phyloP scores from a whole-genome alignment of 2,797 vertebrate genomes.

The Philypnodon macrostomus region DNA sequence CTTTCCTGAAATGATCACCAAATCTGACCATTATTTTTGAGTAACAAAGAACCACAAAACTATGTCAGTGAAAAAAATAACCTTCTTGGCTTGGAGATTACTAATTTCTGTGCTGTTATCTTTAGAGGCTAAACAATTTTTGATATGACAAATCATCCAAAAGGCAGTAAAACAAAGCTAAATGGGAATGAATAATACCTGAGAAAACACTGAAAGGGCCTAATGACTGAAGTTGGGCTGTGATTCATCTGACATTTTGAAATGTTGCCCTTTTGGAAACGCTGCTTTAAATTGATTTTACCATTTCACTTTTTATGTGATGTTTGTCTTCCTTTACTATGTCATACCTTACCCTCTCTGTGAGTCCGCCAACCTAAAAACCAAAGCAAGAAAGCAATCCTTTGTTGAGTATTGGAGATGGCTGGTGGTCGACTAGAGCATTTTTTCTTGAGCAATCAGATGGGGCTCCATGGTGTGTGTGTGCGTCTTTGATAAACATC shows the following conservation, averaged over 20 bases:
- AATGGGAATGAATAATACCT: background rate
- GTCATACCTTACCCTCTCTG: constrained; percentile 23
- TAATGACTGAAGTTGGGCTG: background rate
- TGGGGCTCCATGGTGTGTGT: constrained; percentile 26
- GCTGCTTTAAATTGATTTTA: constrained; percentile 9
- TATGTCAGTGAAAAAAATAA: no score
- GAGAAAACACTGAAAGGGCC: background rate
- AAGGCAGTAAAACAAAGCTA: background rate
- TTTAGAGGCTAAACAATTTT: constrained; percentile 4
- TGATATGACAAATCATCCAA: background rate
- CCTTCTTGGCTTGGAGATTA: background rate
- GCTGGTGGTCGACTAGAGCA: constrained; percentile 22
- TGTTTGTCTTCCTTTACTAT: constrained; percentile 11
- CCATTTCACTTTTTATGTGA: constrained; percentile 11
- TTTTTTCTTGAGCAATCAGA: constrained; percentile 37
- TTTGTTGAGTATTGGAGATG: constrained; percentile 35
- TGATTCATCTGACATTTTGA: constrained; percentile 14
- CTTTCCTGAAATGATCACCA: no score
- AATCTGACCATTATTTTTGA: no score
- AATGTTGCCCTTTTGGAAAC: constrained; percentile 16
- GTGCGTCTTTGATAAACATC: constrained; percentile 48
- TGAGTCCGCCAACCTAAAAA: constrained; percentile 36
- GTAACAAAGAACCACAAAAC: no score
- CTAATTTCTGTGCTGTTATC: no score
- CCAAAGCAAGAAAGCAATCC: constrained; percentile 30